Evolutionary conservation across 2,888 invertebrate species (phyloP), one percentile per base, ranked within the genome.

Genomic region (Pardosa pseudoannulata): DNA sequence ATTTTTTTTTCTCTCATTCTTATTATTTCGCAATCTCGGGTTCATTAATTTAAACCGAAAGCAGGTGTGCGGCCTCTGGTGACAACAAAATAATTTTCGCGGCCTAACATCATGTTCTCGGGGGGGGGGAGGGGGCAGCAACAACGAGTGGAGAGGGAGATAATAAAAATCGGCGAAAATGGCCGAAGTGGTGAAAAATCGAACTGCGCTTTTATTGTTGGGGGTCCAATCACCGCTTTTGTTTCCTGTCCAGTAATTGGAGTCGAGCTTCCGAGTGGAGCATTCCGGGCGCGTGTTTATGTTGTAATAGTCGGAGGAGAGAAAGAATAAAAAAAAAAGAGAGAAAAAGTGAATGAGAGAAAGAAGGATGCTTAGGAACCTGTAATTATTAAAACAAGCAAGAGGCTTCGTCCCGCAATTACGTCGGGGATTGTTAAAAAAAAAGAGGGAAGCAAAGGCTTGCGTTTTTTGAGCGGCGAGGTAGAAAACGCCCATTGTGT

Each of bases 361-460:
- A 62, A 62, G 7, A 27, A 62, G 23, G 62, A 62, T 62, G 62
- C 19, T 36, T 1, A 28, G 31, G 28, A 74, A 71, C 76, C 64
- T 82, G 70, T 71, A 82, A 82, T 82, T 82, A 82, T 75, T 65
- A 75, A 82, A 82, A 82, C 75, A 82, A 82, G 70, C 75, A 82
- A 82, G 41, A 36, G 56, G 56, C 68, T 36, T 68, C 39, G 27
- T 32, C 19, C 29, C 62, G 32, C 75, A 82, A 82, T 82, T 82
- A 71, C 36, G 75, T 27, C 62, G 28, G 27, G 64, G 16, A 73
- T n/a, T n/a, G n/a, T n/a, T n/a, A 78, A 76, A 70, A n/a, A n/a
- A 68, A 41, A 67, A 46, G 46, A 23, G n/a, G 16, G 1, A 29
- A 13, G 27, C 6, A 73, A 62, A 36, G 1, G 6, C 16, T 11